Evolutionary conservation across 2,113 vertebrate genomes (phyloP), one percentile per base, ranked within the genome.

Genomic region (Meles meles): DNA sequence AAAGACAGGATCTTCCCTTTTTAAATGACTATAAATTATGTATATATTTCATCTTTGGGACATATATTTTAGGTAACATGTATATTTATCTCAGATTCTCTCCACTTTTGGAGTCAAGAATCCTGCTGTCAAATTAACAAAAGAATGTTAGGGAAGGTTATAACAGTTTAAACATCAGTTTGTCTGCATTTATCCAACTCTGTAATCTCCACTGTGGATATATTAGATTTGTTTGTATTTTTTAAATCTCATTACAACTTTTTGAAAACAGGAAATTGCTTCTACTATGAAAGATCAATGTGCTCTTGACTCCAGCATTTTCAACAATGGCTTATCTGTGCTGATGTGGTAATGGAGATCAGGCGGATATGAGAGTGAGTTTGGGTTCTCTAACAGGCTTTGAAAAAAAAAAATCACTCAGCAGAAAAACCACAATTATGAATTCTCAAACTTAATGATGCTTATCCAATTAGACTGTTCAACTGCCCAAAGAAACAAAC

Each of bases 241-340:
- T 63, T 82, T 15, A 93, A 95, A 98, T 97, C 97, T 98, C 96
- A 97, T 98, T 98, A 97, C 7, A 97, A 71, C 27, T 95, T 98
- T 96, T 90, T 97, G 81, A 98, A 98, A 97, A 98, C 71, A 98
- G 97, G 97, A 98, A 98, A 98, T 98, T 98, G 88, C 91, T 94
- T 98, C 93, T 69, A 84, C 90, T 98, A 71, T 85, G 69, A 85
- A 79, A 98, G 90, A 98, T 97, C 17, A 5, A 95, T 96, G 72
- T 95, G 92, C 93, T 96, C 61, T 94, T 96, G 94, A 96, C 91
- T 93, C 81, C 0, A 80, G 89, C 74, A 77, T 94, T 93, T 88
- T 95, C 90, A 77, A 96, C 97, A 97, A 89, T 8, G 76, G 93
- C 47, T 93, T 57, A 90, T 94, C 74, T 94, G 69, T 80, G 69